phyloP scores from a whole-genome alignment of 2,797 vertebrate species.

The Syngnathus rostellatus region DNA sequence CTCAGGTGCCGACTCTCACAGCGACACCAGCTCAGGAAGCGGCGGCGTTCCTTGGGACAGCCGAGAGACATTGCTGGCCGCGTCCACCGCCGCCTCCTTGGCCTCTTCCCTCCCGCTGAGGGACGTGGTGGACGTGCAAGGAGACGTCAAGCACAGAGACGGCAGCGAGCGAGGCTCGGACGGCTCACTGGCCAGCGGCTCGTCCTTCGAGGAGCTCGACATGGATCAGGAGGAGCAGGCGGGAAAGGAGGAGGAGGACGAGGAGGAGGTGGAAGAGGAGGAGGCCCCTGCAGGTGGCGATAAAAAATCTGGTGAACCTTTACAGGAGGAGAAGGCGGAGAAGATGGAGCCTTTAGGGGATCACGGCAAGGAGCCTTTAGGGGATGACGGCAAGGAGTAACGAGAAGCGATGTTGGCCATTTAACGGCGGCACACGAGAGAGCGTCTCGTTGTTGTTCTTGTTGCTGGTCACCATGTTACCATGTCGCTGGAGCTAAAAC shows the following conservation, averaged over 20 bases:
- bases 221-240: constrained; percentile 72
- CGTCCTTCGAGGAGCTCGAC: constrained; percentile 96
- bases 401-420: constrained; percentile 29
- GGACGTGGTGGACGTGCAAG: constrained; percentile 50
- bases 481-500: constrained; percentile 36
- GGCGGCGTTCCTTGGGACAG: constrained; percentile 77
- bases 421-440: constrained; percentile 3
- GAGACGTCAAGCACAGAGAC: constrained; percentile 50
- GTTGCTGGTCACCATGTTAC: constrained; percentile 44
- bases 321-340: constrained; percentile 47
- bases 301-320: constrained; percentile 41
- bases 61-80: constrained; percentile 75
- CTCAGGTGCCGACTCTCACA: constrained; percentile 73
- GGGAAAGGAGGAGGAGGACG: constrained; percentile 38
- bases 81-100: constrained; percentile 67
- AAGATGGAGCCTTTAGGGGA: constrained; percentile 59
- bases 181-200: constrained; percentile 77
- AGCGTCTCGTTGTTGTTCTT: constrained; percentile 15
- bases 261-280: constrained; percentile 27
- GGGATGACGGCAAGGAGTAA: constrained; percentile 71
- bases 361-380: constrained; percentile 63
- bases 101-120: constrained; percentile 60
- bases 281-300: constrained; percentile 46
- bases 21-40: constrained; percentile 77
- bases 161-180: constrained; percentile 68